A percentile compares a stretch with the other conserved stretches of the same genome.
phyloP scores from a whole-genome alignment of 2,113 vertebrate species.

The Gobius niger region DNA sequence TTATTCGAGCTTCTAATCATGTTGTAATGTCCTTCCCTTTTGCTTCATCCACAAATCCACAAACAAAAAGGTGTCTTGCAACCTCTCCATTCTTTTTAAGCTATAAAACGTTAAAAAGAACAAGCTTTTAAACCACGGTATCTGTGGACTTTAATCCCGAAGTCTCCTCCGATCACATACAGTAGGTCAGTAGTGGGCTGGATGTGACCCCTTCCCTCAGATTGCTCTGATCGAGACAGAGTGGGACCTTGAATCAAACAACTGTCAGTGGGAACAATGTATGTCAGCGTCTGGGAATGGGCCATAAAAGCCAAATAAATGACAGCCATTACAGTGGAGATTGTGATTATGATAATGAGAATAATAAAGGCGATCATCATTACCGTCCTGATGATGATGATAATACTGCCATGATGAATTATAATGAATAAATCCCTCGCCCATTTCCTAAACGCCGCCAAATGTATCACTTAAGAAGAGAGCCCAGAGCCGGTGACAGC shows the following conservation, averaged over 20 bases:
- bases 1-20: too few relatives aligned
- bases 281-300: slow-evolving; percentile 68
- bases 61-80: too few relatives aligned
- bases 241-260: slow-evolving; percentile 75
- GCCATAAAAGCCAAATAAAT: slow-evolving; percentile 75
- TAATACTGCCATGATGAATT: slow-evolving; percentile 71
- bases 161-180: too few relatives aligned
- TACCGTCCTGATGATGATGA: slow-evolving; percentile 74
- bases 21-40: too few relatives aligned
- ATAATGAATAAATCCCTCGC: slow-evolving; percentile 72
- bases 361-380: slow-evolving; percentile 79
- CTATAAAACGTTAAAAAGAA: too few relatives aligned
- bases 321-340: slow-evolving; percentile 70
- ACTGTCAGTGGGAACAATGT: slow-evolving; percentile 71
- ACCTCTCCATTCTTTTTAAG: too few relatives aligned
- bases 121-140: too few relatives aligned
- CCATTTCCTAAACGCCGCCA: slow-evolving; percentile 71
- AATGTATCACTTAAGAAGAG: slow-evolving; percentile 63
- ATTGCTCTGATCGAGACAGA: slow-evolving; percentile 51
- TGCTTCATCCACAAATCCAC: too few relatives aligned
- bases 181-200: neutral
- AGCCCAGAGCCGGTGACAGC: slow-evolving; percentile 46
- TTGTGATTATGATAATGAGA: slow-evolving; percentile 80
- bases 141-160: too few relatives aligned
- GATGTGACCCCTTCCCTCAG: neutral